phyloP scores from a whole-genome alignment of 2,888 invertebrate species.

The Eretmocerus hayati region DNA sequence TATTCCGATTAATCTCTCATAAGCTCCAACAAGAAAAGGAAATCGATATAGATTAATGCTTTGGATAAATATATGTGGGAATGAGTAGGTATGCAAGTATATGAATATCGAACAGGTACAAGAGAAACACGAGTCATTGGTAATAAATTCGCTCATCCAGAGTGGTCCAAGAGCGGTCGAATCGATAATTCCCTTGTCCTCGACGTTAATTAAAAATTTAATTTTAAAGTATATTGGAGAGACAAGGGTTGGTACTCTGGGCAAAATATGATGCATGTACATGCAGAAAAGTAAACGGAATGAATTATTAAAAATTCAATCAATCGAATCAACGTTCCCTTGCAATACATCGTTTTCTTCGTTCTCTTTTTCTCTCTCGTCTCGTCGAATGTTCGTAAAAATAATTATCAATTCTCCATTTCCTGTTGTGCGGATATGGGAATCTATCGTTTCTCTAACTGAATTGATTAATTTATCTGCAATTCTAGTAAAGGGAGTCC shows the following conservation, averaged over 20 bases:
- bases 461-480: too few species aligned
- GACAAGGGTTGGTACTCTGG: constrained; percentile 10
- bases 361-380: too few species aligned
- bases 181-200: constrained; percentile 44
- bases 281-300: constrained; percentile 31
- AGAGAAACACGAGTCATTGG: constrained; percentile 11
- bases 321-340: constrained; percentile 47
- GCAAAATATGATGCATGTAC: constrained; percentile 12
- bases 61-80: too few species aligned
- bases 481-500: too few species aligned
- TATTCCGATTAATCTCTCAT: too few species aligned
- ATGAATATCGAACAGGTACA: constrained; percentile 17
- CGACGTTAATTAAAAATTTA: constrained; percentile 42
- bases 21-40: too few species aligned
- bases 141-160: constrained; percentile 21
- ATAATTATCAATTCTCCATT: too few species aligned
- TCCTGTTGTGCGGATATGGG: too few species aligned
- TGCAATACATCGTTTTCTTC: too few species aligned
- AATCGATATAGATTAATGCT: too few species aligned
- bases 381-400: too few species aligned
- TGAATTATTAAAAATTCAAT: constrained; percentile 48
- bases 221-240: constrained; percentile 42
- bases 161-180: constrained; percentile 17
- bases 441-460: too few species aligned
- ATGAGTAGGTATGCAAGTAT: constrained; percentile 2